Conservation (phyloP, 2,113 vertebrate species). For the Alouatta palliata region DNA sequence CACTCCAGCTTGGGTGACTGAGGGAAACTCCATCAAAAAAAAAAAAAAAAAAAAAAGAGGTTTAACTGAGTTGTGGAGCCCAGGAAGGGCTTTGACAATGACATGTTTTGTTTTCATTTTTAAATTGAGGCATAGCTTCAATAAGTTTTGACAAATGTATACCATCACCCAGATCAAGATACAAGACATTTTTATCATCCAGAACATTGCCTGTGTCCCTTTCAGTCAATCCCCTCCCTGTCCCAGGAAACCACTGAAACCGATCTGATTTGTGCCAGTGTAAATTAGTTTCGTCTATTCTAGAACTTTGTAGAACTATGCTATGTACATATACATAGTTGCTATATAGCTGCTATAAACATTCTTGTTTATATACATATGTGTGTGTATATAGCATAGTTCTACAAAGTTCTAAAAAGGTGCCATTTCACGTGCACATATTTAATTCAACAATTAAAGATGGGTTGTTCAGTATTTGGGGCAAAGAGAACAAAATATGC, state of each 20-base stretch:
- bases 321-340: neutral
- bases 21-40: neutral
- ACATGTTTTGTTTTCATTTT: neutral
- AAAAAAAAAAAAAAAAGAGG: neutral
- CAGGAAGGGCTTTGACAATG: neutral
- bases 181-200: neutral
- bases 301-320: neutral
- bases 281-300: neutral
- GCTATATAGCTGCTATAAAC: no score
- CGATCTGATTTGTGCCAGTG: neutral
- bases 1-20: neutral
- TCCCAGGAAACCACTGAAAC: neutral
- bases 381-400: no score
- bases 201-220: neutral
- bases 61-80: neutral
- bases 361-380: no score
- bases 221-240: neutral
- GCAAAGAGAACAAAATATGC: neutral
- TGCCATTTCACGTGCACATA: no score
- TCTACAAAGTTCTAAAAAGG: no score
- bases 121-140: neutral
- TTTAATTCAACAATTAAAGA: neutral
- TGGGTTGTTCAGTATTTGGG: neutral
- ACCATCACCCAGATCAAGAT: neutral
- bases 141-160: neutral